A percentile compares a stretch with the other conserved stretches of the same genome.
phyloP scores from a whole-genome alignment of 2,888 invertebrate species.

The Loripinus fragilis region DNA sequence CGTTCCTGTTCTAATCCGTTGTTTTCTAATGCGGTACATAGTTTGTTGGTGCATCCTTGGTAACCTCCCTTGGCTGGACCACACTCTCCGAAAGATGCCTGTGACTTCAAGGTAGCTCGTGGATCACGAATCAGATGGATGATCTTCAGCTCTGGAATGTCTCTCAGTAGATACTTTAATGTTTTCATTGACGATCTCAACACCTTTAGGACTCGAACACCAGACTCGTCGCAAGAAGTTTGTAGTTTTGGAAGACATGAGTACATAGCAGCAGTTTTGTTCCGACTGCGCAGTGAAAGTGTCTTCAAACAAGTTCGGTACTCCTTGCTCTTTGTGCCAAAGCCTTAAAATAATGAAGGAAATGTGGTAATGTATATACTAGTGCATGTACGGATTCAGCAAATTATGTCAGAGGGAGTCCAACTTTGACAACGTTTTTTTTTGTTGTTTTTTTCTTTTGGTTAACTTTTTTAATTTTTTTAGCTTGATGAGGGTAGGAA shows the following conservation, averaged over 20 bases:
- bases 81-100: slow-evolving; percentile 1
- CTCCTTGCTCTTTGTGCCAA: background rate
- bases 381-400: too few relatives aligned
- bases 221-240: background rate
- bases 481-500: background rate
- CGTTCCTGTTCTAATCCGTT: background rate
- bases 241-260: slow-evolving; percentile 1
- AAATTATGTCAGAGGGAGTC: too few relatives aligned
- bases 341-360: background rate
- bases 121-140: slow-evolving; percentile 20
- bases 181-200: background rate
- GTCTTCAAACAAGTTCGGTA: background rate
- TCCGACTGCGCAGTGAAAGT: background rate
- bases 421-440: too few relatives aligned
- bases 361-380: too few relatives aligned
- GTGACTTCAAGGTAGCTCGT: slow-evolving; percentile 14
- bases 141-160: slow-evolving; percentile 12
- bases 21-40: slow-evolving; percentile 13
- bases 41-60: slow-evolving; percentile 14
- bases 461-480: background rate
- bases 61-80: background rate
- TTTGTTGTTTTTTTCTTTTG: too few relatives aligned
- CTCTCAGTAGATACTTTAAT: background rate
- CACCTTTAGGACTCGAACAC: slow-evolving; percentile 3
- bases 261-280: background rate